Conservation (phyloP, 37 sponge, comb jelly and placozoan genomes). For the Ephydatia muelleri region DNA sequence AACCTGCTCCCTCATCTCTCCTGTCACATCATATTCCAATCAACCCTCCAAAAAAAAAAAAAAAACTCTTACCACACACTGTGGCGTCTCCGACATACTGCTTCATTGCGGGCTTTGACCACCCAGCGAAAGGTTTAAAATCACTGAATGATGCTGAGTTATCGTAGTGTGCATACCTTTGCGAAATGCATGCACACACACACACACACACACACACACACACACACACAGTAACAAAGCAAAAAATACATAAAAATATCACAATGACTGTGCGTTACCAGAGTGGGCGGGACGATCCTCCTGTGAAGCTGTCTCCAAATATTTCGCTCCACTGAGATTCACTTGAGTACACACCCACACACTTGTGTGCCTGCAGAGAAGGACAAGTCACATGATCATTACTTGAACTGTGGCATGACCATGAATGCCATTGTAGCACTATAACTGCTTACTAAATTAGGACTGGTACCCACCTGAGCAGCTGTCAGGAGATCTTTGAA, state of each 20-base stretch:
- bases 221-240: neutral
- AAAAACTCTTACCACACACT: slow-evolving; percentile 56
- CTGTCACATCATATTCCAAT: too few relatives aligned
- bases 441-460: neutral
- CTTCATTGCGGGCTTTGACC: slow-evolving; percentile 73
- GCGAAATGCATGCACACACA: neutral
- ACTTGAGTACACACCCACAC: slow-evolving; percentile 84
- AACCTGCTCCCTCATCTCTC: too few relatives aligned
- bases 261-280: slow-evolving; percentile 49
- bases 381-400: too few relatives aligned
- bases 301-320: slow-evolving; percentile 73
- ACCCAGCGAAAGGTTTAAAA: slow-evolving; percentile 80
- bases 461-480: slow-evolving; percentile 55
- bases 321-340: slow-evolving; percentile 80
- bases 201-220: neutral
- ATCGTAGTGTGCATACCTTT: slow-evolving; percentile 87
- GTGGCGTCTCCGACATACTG: slow-evolving; percentile 64
- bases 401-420: too few relatives aligned
- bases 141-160: slow-evolving; percentile 76
- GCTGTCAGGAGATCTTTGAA: slow-evolving; percentile 69
- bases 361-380: slow-evolving; percentile 51
- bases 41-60: too few relatives aligned
- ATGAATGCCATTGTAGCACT: too few relatives aligned
- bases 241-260: neutral
- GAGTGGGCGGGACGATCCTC: slow-evolving; percentile 61